Evolutionary conservation across 64 coral and sea anemone species (phyloP).

Genomic region (Dendronephthya gigantea): DNA sequence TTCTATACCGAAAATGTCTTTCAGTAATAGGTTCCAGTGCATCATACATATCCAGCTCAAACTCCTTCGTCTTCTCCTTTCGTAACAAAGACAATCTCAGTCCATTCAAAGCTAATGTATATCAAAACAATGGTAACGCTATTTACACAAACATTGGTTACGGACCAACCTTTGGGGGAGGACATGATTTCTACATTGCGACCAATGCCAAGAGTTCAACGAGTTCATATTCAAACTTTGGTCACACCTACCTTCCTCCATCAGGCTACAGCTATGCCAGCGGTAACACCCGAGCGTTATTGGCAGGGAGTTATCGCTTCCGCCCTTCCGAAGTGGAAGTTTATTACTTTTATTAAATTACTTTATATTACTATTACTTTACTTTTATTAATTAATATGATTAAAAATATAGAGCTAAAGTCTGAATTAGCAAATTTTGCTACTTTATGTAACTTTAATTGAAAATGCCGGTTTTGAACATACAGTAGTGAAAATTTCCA

Average conservation of each 20-base stretch:
- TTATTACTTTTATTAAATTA: background rate
- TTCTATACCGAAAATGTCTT: too few species aligned
- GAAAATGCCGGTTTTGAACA: too few species aligned
- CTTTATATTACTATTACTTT: background rate
- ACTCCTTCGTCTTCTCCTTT: too few species aligned
- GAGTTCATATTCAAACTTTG: background rate
- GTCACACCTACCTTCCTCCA: background rate
- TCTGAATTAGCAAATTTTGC: too few species aligned
- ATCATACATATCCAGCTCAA: background rate
- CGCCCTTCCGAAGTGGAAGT: background rate
- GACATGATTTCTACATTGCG: background rate
- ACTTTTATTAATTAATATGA: too few species aligned
- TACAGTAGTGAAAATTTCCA: too few species aligned
- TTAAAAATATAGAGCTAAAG: too few species aligned
- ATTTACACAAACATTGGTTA: background rate
- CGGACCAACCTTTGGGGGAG: background rate
- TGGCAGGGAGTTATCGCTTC: background rate
- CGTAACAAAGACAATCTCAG: background rate
- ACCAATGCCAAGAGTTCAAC: background rate
- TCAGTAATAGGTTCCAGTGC: too few species aligned
- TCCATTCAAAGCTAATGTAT: background rate
- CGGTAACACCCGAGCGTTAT: background rate
- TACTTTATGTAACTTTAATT: too few species aligned
- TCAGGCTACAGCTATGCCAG: background rate
- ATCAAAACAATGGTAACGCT: background rate